phyloP scores from a whole-genome alignment of 2,888 invertebrate genomes.

The Rhagium mordax region DNA sequence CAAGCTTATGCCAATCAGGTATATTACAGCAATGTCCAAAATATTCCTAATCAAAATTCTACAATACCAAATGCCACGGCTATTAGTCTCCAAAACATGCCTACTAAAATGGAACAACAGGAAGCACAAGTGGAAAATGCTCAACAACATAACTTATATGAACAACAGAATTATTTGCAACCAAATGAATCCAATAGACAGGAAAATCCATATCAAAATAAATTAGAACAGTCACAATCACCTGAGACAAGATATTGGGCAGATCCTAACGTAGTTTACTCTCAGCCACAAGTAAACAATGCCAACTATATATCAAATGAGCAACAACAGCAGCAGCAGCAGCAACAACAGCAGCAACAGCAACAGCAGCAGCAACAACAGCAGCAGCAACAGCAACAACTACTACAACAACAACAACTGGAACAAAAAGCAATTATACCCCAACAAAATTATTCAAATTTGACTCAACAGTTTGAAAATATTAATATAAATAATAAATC shows the following conservation, averaged over 20 bases:
- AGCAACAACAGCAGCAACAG: too few relatives aligned
- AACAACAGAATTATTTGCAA: constrained; percentile 4
- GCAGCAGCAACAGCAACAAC: too few relatives aligned
- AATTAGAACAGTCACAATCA: not conserved
- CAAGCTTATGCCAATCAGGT: not conserved
- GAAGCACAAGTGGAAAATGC: not conserved
- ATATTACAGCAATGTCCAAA: not conserved
- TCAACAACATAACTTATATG: not conserved
- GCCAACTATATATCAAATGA: not conserved
- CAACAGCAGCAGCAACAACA: too few relatives aligned
- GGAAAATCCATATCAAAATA: not conserved
- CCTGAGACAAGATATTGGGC: not conserved
- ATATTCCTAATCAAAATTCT: not conserved
- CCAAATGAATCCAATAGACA: not conserved
- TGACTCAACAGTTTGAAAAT: constrained; percentile 11
- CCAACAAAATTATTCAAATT: constrained; percentile 6
- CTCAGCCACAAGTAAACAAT: not conserved
- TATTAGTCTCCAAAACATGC: not conserved
- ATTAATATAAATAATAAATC: constrained; percentile 19
- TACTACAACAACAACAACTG: too few relatives aligned
- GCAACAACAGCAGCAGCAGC: not conserved
- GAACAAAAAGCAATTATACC: too few relatives aligned
- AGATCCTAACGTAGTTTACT: constrained; percentile 7
- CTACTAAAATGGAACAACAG: not conserved
- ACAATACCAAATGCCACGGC: not conserved